Base-by-base conservation (phyloP, 1,140 invertebrate genomes). In the Sitobion miscanthi region DNA sequence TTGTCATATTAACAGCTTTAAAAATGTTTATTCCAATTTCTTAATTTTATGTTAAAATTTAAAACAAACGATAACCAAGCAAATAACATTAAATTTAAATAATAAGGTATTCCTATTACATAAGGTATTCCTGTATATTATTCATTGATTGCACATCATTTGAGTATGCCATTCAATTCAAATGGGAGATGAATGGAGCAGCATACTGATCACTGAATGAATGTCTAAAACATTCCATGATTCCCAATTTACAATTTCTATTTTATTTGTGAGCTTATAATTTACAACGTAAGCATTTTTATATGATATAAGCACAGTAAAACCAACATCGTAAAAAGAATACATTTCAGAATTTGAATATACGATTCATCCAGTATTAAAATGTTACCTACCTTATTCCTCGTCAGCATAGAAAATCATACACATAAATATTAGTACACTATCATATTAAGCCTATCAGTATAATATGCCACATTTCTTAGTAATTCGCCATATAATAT, bases 101-200 rank as follows among this genome's bases (percentile, higher is more conserved):
- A 47, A 47, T 87, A 38, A n/a, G 45, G 45, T 25, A 87, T 87
- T 87, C 45, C 45, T 38, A 87, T 87, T 25, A 20, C 23, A 49
- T 47, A n/a, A 6, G 85, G 45, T 87, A 87, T 87, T 87, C 30
- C 11, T 87, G 45, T 47, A 87, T 47, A 87, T 87, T 25, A 87
- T 47, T 47, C 85, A 87, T 87, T 87, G 85, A 87, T 49, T 87
- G 85, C 42, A 87, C 17, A 87, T 87, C 14, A n/a, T 49, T 47
- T 87, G 30, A 87, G 23, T 87, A 47, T 87, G 42, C 17, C 85
- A 38, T 30, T 47, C 45, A 47, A 23, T 17, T 47, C 30, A 45
- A 47, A 87, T 47, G 45, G 30, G 38, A 87, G 11, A 38, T n/a
- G 25, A 87, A 47, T 87, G 85, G 85, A 49, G 30, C 14, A 47